These are phyloP conservation scores for Eubucco bourcierii DNA, from an alignment of 2,113 vertebrate genomes.

Conservation along the genomic window DNA sequence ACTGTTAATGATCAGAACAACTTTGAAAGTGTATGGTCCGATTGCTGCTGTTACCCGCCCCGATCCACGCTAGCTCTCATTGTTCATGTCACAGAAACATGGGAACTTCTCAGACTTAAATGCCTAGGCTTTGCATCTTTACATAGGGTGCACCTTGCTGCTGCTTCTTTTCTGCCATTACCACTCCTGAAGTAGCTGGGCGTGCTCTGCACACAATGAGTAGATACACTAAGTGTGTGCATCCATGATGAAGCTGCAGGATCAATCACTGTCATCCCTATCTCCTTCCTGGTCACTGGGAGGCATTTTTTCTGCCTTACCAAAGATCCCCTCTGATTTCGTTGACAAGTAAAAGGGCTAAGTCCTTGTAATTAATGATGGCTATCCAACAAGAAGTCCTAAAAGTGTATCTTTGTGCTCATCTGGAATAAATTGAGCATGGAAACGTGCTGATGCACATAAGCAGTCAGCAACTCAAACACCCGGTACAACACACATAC, in stretches of 20 bases:
- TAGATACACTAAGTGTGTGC: neutral
- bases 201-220: neutral
- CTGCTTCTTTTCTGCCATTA: neutral
- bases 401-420: neutral
- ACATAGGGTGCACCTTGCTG: neutral
- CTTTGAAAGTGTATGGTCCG: neutral
- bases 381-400: neutral
- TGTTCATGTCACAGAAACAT: neutral
- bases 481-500: rapidly evolving
- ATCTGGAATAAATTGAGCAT: neutral
- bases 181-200: neutral
- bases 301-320: neutral
- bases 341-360: neutral
- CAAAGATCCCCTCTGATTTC: neutral
- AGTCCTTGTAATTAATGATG: neutral
- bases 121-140: neutral
- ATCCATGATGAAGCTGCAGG: neutral
- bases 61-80: neutral
- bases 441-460: neutral
- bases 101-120: neutral
- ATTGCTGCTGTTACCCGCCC: neutral
- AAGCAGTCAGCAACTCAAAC: rapidly evolving
- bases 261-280: neutral
- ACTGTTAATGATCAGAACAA: neutral
- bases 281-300: neutral